A percentile compares a stretch with the other conserved stretches of the same genome.
phyloP scores from a whole-genome alignment of 2,888 invertebrate genomes.

The Aporophyla nigra region DNA sequence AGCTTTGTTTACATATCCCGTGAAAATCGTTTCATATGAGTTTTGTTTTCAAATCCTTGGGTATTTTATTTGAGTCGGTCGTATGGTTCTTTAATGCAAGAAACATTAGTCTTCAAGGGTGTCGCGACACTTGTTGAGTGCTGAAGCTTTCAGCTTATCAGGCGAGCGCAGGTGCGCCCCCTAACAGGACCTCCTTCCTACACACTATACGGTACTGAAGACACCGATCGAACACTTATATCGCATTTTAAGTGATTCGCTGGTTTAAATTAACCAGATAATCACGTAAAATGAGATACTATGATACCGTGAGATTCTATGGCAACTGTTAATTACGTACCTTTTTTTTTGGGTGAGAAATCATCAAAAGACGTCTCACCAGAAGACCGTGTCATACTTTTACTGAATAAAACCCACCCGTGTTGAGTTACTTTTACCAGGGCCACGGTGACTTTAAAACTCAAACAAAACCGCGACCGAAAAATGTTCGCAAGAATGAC shows the following conservation, averaged over 20 bases:
- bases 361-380: too few species aligned
- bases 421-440: too few species aligned
- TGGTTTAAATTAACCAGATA: neutral
- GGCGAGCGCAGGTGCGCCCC: slow-evolving; percentile 68
- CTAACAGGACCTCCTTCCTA: slow-evolving; percentile 5
- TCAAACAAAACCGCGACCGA: too few species aligned
- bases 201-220: slow-evolving; percentile 3
- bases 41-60: slow-evolving; percentile 16
- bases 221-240: slow-evolving; percentile 16
- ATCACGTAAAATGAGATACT: too few species aligned
- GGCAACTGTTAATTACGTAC: too few species aligned
- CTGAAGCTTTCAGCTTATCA: slow-evolving; percentile 73
- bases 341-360: too few species aligned
- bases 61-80: slow-evolving; percentile 14
- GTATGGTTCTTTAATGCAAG: slow-evolving; percentile 35
- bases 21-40: neutral
- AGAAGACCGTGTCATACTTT: too few species aligned
- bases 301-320: too few species aligned
- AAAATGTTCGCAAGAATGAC: too few species aligned
- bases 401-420: too few species aligned
- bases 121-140: slow-evolving; percentile 74
- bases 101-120: slow-evolving; percentile 59
- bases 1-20: neutral
- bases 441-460: too few species aligned
- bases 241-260: slow-evolving; percentile 6